Conservation (phyloP, 2,797 vertebrate species). For the Picus viridis region DNA sequence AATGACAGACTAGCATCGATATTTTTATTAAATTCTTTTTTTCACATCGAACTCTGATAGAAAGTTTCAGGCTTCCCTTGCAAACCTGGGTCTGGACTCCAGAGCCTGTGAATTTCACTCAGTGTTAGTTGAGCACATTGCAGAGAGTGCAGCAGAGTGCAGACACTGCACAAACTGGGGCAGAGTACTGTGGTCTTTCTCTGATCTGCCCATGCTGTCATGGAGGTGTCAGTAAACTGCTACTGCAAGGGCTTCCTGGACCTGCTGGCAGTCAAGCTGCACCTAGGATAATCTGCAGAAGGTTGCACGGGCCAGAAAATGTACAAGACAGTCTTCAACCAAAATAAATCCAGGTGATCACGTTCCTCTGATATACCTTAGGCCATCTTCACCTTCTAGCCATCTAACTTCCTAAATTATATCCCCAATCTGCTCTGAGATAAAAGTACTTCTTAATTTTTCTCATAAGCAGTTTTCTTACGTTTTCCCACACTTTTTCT, state of each 20-base stretch:
- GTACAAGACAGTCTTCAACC: neutral
- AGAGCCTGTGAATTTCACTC: neutral
- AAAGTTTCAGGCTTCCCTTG: neutral
- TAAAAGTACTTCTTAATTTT: neutral
- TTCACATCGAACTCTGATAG: neutral
- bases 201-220: neutral
- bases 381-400: neutral
- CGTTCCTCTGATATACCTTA: neutral
- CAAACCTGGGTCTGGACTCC: neutral
- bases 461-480: neutral
- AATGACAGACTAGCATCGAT: neutral
- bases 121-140: neutral
- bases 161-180: accelerated
- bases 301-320: neutral
- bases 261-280: neutral
- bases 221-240: accelerated
- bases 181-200: neutral
- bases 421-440: neutral
- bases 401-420: neutral
- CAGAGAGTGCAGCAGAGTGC: neutral
- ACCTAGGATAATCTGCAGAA: neutral
- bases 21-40: constrained; percentile 13
- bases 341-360: neutral
- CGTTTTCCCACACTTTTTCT: neutral
- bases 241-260: neutral